Evolutionary conservation across 2,888 invertebrate species (phyloP).

Genomic region (Ptilodon capucinus): DNA sequence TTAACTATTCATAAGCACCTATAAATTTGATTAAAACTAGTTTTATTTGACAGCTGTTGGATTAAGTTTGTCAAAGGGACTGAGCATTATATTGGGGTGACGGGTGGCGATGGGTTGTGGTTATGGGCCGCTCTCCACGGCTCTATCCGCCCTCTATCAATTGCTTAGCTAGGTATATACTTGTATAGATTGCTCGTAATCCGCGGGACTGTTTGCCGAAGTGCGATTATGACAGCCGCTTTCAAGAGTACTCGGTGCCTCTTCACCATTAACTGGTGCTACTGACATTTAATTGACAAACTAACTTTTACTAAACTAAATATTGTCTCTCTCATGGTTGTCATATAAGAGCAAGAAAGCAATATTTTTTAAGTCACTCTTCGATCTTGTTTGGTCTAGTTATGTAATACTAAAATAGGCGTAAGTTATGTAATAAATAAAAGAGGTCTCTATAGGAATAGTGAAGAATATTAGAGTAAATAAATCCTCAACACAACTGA

Average conservation of each 20-base stretch:
- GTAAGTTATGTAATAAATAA: too few species aligned
- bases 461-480: background rate
- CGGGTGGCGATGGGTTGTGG: conserved; percentile 28
- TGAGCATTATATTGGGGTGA: conserved; percentile 10
- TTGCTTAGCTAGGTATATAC: background rate
- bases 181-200: background rate
- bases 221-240: background rate
- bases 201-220: background rate
- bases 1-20: too few species aligned
- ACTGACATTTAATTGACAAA: too few species aligned
- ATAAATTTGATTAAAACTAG: conserved; percentile 14
- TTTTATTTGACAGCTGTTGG: conserved; percentile 19
- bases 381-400: too few species aligned
- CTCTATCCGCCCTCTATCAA: background rate
- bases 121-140: background rate
- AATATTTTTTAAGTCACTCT: too few species aligned
- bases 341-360: too few species aligned
- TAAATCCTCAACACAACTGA: conserved; percentile 20
- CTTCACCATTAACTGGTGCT: too few species aligned
- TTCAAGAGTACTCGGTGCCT: too few species aligned
- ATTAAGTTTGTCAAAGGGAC: conserved; percentile 31
- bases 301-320: too few species aligned
- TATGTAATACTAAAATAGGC: too few species aligned
- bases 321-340: too few species aligned
- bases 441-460: too few species aligned